phyloP scores from a whole-genome alignment of 2,113 vertebrate species.

The Anhinga rufa region DNA sequence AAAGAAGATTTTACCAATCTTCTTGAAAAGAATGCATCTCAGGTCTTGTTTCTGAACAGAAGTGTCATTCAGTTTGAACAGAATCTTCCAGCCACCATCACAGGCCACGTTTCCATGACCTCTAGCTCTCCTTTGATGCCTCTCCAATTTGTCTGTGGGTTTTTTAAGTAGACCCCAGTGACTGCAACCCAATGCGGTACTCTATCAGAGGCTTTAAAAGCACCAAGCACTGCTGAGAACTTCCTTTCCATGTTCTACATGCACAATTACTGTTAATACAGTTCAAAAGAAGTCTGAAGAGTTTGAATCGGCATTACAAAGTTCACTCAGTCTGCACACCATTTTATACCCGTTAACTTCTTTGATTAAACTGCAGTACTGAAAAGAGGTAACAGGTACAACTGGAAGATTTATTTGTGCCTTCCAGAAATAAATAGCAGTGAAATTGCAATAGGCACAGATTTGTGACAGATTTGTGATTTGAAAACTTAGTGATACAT shows the following conservation, averaged over 20 bases:
- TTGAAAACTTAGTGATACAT: not conserved
- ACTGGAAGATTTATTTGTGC: not conserved
- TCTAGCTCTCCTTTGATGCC: not conserved
- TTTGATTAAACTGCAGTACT: not conserved
- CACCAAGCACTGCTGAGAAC: not conserved
- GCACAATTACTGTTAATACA: not conserved
- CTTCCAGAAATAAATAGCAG: not conserved
- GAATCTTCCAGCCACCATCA: not conserved
- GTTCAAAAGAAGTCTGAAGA: not conserved
- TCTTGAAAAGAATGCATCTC: not conserved
- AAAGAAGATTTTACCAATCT: too few relatives aligned
- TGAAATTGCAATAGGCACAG: not conserved
- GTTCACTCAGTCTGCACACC: not conserved
- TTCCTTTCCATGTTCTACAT: not conserved
- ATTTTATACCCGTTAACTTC: not conserved
- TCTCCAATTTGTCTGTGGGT: not conserved
- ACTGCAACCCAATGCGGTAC: not conserved
- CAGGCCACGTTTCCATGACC: not conserved
- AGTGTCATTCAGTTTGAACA: not conserved
- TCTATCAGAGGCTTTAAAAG: not conserved
- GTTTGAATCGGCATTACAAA: not conserved
- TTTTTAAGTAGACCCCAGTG: not conserved
- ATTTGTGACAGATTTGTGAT: fast-evolving
- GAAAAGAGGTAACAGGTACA: not conserved
- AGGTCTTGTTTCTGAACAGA: not conserved